A percentile compares a stretch with the other conserved stretches of the same genome.
Evolutionary conservation across 2,113 vertebrate genomes (phyloP).

Genomic region (Bufo gargarizans): DNA sequence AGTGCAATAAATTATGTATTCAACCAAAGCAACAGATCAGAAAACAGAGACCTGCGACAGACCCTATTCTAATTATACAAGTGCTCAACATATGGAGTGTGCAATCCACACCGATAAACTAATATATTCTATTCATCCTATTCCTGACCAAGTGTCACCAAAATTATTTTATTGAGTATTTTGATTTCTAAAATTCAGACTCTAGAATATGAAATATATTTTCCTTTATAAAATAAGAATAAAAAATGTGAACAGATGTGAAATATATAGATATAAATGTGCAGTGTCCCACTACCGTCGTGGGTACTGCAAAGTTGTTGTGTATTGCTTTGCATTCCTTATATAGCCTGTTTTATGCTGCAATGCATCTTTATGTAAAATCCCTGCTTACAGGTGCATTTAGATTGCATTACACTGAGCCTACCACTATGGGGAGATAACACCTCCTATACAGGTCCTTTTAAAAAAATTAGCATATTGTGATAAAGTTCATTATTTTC

Average conservation of each 20-base stretch:
- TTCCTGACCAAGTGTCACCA: background rate
- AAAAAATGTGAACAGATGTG: background rate
- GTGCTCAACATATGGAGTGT: background rate
- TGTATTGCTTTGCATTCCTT: too few relatives aligned
- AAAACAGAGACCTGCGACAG: background rate
- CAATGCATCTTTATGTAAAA: too few relatives aligned
- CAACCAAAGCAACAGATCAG: background rate
- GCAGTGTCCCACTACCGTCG: too few relatives aligned
- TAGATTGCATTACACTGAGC: too few relatives aligned
- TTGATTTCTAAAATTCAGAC: background rate
- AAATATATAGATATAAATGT: too few relatives aligned
- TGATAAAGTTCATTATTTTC: too few relatives aligned
- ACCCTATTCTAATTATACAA: conserved; percentile 1
- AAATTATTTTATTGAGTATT: background rate
- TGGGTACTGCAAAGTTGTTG: too few relatives aligned
- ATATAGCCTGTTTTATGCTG: too few relatives aligned
- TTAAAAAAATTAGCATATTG: too few relatives aligned
- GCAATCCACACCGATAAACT: background rate
- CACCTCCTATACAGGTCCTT: too few relatives aligned
- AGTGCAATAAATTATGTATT: conserved; percentile 21
- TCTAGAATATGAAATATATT: background rate
- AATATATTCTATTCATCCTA: background rate
- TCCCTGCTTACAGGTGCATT: too few relatives aligned
- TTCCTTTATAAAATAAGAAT: background rate
- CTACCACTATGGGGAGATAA: too few relatives aligned